Conservation (phyloP, 1,140 invertebrate species). For the Macrobrachium rosenbergii region DNA sequence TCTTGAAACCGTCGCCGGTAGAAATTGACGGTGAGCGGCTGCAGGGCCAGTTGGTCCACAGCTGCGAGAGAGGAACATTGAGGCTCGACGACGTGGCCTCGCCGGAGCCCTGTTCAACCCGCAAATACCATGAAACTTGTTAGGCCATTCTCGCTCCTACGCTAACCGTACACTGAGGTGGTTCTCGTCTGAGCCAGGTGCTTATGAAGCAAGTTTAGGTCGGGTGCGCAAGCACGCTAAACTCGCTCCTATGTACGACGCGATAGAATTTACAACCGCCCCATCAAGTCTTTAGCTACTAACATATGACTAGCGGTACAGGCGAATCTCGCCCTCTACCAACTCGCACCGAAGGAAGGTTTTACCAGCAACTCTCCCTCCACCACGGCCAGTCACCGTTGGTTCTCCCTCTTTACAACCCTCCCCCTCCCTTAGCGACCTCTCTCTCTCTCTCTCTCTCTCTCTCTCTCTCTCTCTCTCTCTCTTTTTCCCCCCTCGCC, state of each 20-base stretch:
- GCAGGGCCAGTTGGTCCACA: slow-evolving; percentile 59
- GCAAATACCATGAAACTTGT: slow-evolving; percentile 46
- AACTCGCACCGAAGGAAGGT: slow-evolving; percentile 8
- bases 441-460: not conserved
- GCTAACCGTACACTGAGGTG: not conserved
- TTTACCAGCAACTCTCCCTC: slow-evolving; percentile 27
- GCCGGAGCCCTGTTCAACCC: slow-evolving; percentile 60
- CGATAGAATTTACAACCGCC: slow-evolving; percentile 59
- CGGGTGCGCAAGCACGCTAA: slow-evolving; percentile 42
- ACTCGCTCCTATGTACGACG: slow-evolving; percentile 61
- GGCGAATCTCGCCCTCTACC: slow-evolving; percentile 42
- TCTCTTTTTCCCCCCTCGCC: slow-evolving; percentile 43
- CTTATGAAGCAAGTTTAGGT: slow-evolving; percentile 57
- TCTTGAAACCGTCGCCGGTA: slow-evolving; percentile 55
- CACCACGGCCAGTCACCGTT: slow-evolving; percentile 62
- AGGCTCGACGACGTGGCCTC: slow-evolving; percentile 52
- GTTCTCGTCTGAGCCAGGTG: slow-evolving; percentile 17
- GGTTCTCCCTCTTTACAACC: slow-evolving; percentile 53
- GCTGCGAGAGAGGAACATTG: slow-evolving; percentile 57
- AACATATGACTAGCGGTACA: slow-evolving; percentile 44
- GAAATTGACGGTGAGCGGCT: slow-evolving; percentile 50
- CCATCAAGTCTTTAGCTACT: slow-evolving; percentile 48
- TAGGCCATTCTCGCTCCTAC: slow-evolving; percentile 38
- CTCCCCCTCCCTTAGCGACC: not conserved
- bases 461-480: slow-evolving; percentile 26